These are phyloP conservation scores for Temnothorax nylanderi DNA, from an alignment of 1,140 invertebrate species.

Conservation along the genomic window DNA sequence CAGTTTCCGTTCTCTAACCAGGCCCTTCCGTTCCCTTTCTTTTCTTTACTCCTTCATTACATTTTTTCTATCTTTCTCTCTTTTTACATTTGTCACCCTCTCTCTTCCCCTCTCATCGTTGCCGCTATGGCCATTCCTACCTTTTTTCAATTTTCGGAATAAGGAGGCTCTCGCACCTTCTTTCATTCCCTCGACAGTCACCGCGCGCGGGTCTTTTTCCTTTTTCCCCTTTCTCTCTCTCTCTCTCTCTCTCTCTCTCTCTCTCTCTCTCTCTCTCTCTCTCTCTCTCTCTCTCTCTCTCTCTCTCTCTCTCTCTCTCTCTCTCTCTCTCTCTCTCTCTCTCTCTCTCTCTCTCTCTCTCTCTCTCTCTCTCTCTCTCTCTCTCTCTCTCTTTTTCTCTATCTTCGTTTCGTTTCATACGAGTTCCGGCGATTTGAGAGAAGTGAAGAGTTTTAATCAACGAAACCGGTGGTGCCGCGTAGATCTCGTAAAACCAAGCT, in stretches of 20 bases:
- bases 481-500: slow-evolving; percentile 62
- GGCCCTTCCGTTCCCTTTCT: neutral
- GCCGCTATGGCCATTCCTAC: slow-evolving; percentile 46
- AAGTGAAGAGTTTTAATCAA: slow-evolving; percentile 74
- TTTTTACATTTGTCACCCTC: neutral
- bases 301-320: too few species aligned
- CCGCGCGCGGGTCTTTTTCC: neutral
- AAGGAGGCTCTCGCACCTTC: slow-evolving; percentile 52
- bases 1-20: slow-evolving; percentile 47
- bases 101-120: slow-evolving; percentile 9
- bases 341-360: too few species aligned
- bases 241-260: too few species aligned
- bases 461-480: slow-evolving; percentile 61
- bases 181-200: slow-evolving; percentile 35
- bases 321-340: too few species aligned
- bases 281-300: neutral
- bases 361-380: too few species aligned
- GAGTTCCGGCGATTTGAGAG: slow-evolving; percentile 29
- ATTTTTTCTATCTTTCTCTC: slow-evolving; percentile 32
- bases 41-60: neutral
- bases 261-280: too few species aligned
- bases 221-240: neutral
- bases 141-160: slow-evolving; percentile 74
- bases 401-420: neutral
- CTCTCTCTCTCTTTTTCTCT: neutral